A percentile compares a stretch with the other conserved stretches of the same genome.
These are phyloP conservation scores for Eriosoma lanigerum DNA, from an alignment of 1,140 invertebrate species.

Conservation along the genomic window DNA sequence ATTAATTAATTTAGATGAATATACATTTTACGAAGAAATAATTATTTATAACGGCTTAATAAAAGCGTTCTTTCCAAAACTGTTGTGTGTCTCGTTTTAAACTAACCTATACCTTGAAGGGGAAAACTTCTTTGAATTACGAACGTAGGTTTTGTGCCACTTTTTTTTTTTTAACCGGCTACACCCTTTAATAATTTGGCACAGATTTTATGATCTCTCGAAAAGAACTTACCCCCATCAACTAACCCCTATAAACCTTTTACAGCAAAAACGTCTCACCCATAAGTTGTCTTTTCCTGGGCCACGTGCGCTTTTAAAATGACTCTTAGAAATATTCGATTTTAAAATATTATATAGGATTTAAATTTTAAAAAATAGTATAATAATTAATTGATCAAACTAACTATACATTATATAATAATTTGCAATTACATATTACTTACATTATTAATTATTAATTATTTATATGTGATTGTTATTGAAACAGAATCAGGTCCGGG, in stretches of 20 bases:
- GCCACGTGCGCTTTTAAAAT: background rate
- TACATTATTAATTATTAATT: no score
- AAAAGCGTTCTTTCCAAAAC: constrained; percentile 5
- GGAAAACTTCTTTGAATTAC: constrained; percentile 32
- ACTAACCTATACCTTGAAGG: background rate
- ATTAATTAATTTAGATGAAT: background rate
- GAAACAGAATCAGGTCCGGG: no score
- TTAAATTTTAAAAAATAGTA: no score
- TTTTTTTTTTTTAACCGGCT: constrained; percentile 40
- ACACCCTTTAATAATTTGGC: constrained; percentile 46
- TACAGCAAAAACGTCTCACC: constrained; percentile 28
- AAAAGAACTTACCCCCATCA: constrained; percentile 31
- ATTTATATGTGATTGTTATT: no score
- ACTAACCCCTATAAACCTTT: constrained; percentile 10
- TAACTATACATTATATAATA: no score
- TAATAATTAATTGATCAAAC: no score
- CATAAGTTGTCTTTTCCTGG: constrained; percentile 25
- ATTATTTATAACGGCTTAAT: background rate
- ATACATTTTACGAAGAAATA: background rate
- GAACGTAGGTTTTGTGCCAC: constrained; percentile 36
- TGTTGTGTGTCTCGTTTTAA: constrained; percentile 6
- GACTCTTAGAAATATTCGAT: constrained; percentile 5
- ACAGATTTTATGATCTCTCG: constrained; percentile 44
- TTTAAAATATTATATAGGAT: no score
- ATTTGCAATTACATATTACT: no score